These are phyloP conservation scores for Anguilla marmorata DNA, from an alignment of 2,797 vertebrate genomes.

Conservation along the genomic window DNA sequence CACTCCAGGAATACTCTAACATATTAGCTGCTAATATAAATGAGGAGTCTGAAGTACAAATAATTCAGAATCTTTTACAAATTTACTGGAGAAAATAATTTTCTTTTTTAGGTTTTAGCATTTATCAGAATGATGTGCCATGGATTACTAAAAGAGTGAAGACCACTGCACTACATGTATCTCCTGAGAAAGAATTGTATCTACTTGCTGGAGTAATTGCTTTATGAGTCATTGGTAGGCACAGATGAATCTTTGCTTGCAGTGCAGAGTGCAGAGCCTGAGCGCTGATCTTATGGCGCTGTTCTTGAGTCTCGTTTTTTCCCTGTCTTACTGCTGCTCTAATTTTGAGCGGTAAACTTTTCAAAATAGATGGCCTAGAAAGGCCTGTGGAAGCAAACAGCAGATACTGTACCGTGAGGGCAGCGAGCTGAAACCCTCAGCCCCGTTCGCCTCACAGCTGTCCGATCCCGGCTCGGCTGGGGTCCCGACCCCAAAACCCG, in stretches of 20 bases:
- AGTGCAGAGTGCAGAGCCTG: neutral
- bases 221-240: neutral
- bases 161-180: neutral
- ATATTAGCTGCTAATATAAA: neutral
- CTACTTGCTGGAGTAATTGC: neutral
- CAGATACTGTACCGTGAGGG: constrained; percentile 25
- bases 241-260: neutral
- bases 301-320: constrained; percentile 42
- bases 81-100: neutral
- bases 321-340: constrained; percentile 47
- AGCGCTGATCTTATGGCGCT: constrained; percentile 37
- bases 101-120: neutral
- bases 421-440: constrained; percentile 17
- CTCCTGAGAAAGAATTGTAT: neutral
- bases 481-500: neutral
- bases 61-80: neutral
- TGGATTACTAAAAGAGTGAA: neutral
- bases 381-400: constrained; percentile 18
- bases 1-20: neutral
- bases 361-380: constrained; percentile 43
- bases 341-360: constrained; percentile 43
- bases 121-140: neutral
- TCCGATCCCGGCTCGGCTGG: too few species aligned
- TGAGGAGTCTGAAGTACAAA: neutral
- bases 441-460: too few species aligned